phyloP scores from a whole-genome alignment of 2,888 invertebrate genomes.

The Cordilura impudica region DNA sequence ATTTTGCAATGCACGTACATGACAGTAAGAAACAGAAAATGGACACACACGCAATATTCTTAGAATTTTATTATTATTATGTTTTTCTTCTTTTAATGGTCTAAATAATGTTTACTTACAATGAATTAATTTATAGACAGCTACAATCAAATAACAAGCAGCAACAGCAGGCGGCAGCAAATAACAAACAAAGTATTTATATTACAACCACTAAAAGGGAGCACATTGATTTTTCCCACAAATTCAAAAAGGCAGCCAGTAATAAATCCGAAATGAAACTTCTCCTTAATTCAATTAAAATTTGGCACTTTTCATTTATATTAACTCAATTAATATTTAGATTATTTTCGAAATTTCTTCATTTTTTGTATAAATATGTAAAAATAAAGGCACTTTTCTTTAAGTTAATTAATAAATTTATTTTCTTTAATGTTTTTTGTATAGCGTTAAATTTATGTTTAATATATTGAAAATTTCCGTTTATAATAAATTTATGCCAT shows the following conservation, averaged over 20 bases:
- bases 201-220: background rate
- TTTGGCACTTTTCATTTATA: background rate
- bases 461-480: slow-evolving; percentile 23
- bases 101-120: background rate
- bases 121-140: background rate
- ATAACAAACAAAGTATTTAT: background rate
- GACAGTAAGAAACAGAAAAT: background rate
- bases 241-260: background rate
- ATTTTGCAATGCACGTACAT: background rate
- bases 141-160: background rate
- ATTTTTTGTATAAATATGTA: background rate
- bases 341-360: background rate
- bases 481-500: slow-evolving; percentile 30
- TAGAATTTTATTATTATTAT: background rate
- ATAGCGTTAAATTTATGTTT: slow-evolving; percentile 2
- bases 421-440: slow-evolving; percentile 1
- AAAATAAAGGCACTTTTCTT: slow-evolving; percentile 28
- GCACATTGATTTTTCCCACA: slow-evolving; percentile 12
- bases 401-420: background rate
- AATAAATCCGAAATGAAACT: background rate
- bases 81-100: background rate
- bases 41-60: background rate
- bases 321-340: background rate
- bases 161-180: background rate
- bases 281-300: background rate